Evolutionary conservation across 2,113 vertebrate genomes (phyloP).

Genomic region (Alectura lathami): DNA sequence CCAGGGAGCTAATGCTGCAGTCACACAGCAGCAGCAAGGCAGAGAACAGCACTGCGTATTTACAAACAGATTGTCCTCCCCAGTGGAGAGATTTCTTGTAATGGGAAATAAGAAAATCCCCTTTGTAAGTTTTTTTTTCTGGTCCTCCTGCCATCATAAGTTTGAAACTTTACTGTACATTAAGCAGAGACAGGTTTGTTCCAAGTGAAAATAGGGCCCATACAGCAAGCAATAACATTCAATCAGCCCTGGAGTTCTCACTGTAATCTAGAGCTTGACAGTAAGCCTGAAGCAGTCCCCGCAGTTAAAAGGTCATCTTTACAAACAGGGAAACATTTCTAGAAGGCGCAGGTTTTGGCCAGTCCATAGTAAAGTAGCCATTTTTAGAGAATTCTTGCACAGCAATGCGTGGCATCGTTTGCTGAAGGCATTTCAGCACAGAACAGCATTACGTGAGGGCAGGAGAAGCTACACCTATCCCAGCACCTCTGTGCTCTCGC

Average conservation of each 20-base stretch:
- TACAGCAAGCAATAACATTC: neutral
- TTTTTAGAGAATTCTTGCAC: neutral
- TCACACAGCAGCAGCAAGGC: neutral
- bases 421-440: neutral
- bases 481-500: neutral
- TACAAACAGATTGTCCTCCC: neutral
- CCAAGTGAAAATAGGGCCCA: neutral
- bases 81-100: neutral
- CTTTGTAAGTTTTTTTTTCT: neutral
- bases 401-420: neutral
- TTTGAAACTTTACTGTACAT: neutral
- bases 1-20: neutral
- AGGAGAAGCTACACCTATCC: neutral
- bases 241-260: neutral
- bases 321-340: neutral
- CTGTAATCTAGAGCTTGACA: neutral
- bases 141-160: neutral
- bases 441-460: neutral
- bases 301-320: neutral
- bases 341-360: neutral
- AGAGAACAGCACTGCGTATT: neutral
- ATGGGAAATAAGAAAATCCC: neutral
- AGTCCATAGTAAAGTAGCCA: neutral
- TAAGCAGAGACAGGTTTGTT: neutral
- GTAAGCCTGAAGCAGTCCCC: neutral